Evolutionary conservation across 2,888 invertebrate species (phyloP).

Genomic region (Leucania comma): DNA sequence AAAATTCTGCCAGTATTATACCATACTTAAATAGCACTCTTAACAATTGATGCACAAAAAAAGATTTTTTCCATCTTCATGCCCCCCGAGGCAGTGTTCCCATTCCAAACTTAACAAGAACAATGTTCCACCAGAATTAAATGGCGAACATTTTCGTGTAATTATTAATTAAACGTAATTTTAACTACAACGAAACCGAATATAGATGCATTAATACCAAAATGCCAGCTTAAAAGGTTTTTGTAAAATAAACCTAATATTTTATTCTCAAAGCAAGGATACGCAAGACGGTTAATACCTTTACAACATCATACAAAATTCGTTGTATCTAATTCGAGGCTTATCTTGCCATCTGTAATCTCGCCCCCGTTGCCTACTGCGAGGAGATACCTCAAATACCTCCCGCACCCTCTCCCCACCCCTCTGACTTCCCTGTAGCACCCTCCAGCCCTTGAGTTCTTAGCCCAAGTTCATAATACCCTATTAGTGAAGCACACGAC

Average conservation of each 20-base stretch:
- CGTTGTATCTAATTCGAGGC: slow-evolving; percentile 89
- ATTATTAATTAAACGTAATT: slow-evolving; percentile 54
- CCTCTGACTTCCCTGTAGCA: slow-evolving; percentile 67
- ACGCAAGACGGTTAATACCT: slow-evolving; percentile 82
- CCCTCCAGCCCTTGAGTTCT: slow-evolving; percentile 81
- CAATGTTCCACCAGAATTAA: slow-evolving; percentile 27
- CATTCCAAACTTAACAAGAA: slow-evolving; percentile 42
- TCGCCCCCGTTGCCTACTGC: slow-evolving; percentile 80
- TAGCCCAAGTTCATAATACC: slow-evolving; percentile 88
- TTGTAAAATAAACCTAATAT: slow-evolving; percentile 83
- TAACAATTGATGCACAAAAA: slow-evolving; percentile 35
- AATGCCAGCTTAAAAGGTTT: slow-evolving; percentile 73
- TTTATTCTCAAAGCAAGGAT: slow-evolving; percentile 87
- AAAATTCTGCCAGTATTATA: slow-evolving; percentile 17
- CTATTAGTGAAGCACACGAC: slow-evolving; percentile 85
- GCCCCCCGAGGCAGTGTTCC: slow-evolving; percentile 49
- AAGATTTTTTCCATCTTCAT: slow-evolving; percentile 36
- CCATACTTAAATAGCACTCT: slow-evolving; percentile 19
- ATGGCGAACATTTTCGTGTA: slow-evolving; percentile 33
- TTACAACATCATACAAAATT: slow-evolving; percentile 89
- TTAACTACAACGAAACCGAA: slow-evolving; percentile 47
- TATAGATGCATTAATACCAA: slow-evolving; percentile 65
- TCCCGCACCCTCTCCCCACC: slow-evolving; percentile 64
- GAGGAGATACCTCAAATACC: slow-evolving; percentile 84
- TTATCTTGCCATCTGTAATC: slow-evolving; percentile 90